Base-by-base conservation (phyloP, 2,888 invertebrate genomes). In the Diogma glabrata region DNA sequence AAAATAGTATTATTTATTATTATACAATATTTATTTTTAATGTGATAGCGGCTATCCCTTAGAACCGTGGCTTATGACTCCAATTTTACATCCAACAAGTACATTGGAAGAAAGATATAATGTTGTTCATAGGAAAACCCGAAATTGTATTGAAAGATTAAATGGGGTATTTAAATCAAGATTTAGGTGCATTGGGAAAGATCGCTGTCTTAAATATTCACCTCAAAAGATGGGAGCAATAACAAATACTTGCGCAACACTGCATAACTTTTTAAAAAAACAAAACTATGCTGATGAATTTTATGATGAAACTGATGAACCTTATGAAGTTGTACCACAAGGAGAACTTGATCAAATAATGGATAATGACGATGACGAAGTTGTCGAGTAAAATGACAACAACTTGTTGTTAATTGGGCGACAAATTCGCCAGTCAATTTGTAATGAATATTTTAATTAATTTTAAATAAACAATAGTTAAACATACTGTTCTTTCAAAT, bases 141-240 rank as follows among this genome's bases (percentile, higher is more conserved):
- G 45, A 23, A 45, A 23, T 23, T 45, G 45, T 8, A 23, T 45
- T 23, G 45, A 45, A 16, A 23, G 45, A n/a, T 16, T 45, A 14
- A 45, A 45, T 45, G 45, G 45, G 2, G 45, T 45, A 4, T 5
- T 45, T 1, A 45, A 45, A 23, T 45, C 23, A 4, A 45, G 45
- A 23, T 23, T 45, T 23, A 8, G 43, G 2, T 43, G 19, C 8
- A 7, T 43, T 3, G 43, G 20, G 20, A 43, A 43, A 43, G 43
- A 43, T n/a, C 10, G 45, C n/a, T 45, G 45, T 45, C 19, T 43
- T 9, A 43, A 43, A 2, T 43, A 43, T 20, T 20, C 43, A 8
- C 22, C 43, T 10, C n/a, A 20, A 4, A 43, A 4, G 20, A 20
- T 43, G 19, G 43, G 43, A 20, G 3, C 12, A 12, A 43, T 43